Conservation (phyloP, 2,113 vertebrate species). For the Phyllostomus discolor region DNA sequence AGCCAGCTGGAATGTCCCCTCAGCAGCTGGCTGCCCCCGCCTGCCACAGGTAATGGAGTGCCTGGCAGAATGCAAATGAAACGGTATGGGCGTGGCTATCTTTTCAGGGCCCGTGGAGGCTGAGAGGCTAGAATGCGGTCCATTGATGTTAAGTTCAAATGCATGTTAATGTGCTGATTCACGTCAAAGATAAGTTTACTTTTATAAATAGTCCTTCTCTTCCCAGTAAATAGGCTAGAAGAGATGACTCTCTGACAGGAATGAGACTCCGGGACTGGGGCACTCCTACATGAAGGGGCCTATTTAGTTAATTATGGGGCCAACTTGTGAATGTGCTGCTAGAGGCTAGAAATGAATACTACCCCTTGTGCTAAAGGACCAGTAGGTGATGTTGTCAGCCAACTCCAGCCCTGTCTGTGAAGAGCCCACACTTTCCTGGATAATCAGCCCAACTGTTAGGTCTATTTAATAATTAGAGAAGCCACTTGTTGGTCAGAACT, state of each 20-base stretch:
- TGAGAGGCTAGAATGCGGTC: neutral
- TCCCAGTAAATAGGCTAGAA: constrained; percentile 45
- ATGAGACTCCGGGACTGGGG: constrained; percentile 21
- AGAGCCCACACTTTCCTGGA: constrained; percentile 58
- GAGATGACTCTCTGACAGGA: constrained; percentile 53
- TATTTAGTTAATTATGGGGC: constrained; percentile 69
- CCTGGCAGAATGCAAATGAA: neutral
- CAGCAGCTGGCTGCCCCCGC: neutral
- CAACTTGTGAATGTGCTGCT: constrained; percentile 60
- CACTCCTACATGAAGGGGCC: constrained; percentile 61
- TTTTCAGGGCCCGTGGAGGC: neutral
- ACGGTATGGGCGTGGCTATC: neutral
- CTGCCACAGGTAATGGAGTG: neutral
- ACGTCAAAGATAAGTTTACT: constrained; percentile 54
- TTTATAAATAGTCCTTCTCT: constrained; percentile 53
- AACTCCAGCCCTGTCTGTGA: constrained; percentile 46
- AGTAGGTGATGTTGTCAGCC: constrained; percentile 44
- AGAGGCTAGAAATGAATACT: constrained; percentile 58
- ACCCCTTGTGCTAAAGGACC: constrained; percentile 53
- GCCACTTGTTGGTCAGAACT: constrained; percentile 48
- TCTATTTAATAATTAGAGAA: constrained; percentile 68
- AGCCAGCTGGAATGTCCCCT: neutral
- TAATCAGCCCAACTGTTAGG: constrained; percentile 50
- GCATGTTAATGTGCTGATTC: constrained; percentile 47
- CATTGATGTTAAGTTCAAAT: constrained; percentile 45